Conservation (phyloP, 2,113 vertebrate species). For the Mobula birostris region DNA sequence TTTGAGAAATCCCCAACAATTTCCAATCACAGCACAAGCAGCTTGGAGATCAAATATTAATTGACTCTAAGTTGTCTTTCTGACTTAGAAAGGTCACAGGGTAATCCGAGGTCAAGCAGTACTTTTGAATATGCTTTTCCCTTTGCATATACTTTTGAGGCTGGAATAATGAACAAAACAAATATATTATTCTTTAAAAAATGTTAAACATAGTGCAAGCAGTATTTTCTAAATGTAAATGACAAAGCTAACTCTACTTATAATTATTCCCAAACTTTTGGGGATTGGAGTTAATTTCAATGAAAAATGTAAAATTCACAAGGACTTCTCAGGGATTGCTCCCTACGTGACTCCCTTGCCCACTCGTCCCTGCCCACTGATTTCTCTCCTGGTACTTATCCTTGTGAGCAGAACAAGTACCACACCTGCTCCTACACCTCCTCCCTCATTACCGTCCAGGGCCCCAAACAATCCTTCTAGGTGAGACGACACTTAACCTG, state of each 20-base stretch:
- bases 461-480: too few species aligned
- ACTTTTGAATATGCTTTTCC: background rate
- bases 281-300: too few species aligned
- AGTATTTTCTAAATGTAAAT: background rate
- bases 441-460: too few species aligned
- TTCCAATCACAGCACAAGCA: background rate
- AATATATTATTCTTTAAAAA: background rate
- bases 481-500: too few species aligned
- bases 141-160: background rate
- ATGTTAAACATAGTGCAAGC: background rate
- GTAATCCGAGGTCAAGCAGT: background rate
- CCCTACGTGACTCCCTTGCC: too few species aligned
- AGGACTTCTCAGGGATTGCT: too few species aligned
- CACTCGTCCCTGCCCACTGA: too few species aligned
- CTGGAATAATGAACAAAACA: background rate
- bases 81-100: background rate
- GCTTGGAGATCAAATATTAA: background rate
- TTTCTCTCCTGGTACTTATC: too few species aligned
- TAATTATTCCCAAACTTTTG: background rate
- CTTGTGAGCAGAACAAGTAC: too few species aligned
- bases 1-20: background rate
- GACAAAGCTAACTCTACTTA: background rate
- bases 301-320: too few species aligned
- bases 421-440: too few species aligned
- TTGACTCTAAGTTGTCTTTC: background rate